Base-by-base conservation (phyloP, 2,888 invertebrate species). In the Zaprionus obscuricornis region DNA sequence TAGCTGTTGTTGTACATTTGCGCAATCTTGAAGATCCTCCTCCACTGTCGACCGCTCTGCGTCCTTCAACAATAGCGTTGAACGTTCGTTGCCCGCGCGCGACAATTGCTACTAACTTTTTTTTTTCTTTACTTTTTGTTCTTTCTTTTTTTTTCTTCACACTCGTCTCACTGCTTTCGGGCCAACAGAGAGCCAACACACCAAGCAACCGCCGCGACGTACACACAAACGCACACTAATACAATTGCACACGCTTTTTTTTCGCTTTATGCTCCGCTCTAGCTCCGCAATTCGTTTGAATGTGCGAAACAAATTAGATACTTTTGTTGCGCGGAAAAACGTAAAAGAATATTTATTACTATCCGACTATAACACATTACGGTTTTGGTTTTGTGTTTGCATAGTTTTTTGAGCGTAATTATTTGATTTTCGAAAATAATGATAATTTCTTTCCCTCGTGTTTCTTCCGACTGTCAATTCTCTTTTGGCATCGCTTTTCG, bases 381-480 rank as follows among this genome's bases (percentile, higher is more conserved):
- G 46, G 7, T 29, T 26, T 17, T 27, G 29, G 50, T 14, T 27
- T 20, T 5, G 13, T 33, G 24, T 43, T 68, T 55, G 37, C 40
- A 66, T 65, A 62, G n/a, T n/a, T n/a, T 57, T 67, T 52, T 18
- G 22, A 26, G 39, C 24, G 34, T 69, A 43, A 57, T 59, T 45
- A 51, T 34, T 57, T 52, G 43, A 47, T 54, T 75, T 64, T 56
- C 27, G 56, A 75, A 79, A 76, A 66, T 77, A 66, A 67, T 84
- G 74, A 77, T 68, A 60, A 84, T 84, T 81, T 66, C 62, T n/a
- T 83, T 77, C 82, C 78, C 78, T 78, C 78, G 78, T 78, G 78
- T 78, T 78, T 85, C 78, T 82, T 85, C 65, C 82, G 79, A 78
- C 84, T 75, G 68, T 55, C 58, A 51, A 64, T 83, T 77, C 66